Conservation (phyloP, 1,140 invertebrate genomes). For the Potamilus streckersoni region DNA sequence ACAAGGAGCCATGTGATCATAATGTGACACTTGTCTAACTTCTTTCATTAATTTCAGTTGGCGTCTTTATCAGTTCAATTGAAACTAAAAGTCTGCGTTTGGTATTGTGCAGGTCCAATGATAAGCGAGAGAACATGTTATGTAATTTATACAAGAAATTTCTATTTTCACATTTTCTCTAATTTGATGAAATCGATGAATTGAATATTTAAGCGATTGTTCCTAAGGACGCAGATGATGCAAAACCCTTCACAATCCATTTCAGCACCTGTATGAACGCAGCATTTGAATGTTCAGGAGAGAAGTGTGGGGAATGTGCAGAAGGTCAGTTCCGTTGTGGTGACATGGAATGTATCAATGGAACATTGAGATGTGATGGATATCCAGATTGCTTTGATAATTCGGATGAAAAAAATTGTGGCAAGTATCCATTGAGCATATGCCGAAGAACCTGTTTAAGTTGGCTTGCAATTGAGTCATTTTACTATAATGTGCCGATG, state of each 20-base stretch:
- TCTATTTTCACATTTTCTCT: not conserved
- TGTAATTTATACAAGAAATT: not conserved
- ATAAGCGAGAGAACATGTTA: too few species aligned
- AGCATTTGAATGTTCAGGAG: not conserved
- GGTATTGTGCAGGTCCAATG: too few species aligned
- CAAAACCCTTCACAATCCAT: not conserved
- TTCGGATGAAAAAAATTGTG: constrained; percentile 8
- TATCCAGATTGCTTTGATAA: constrained; percentile 5
- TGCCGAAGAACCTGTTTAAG: too few species aligned
- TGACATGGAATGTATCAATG: constrained; percentile 4
- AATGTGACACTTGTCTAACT: too few species aligned
- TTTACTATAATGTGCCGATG: too few species aligned
- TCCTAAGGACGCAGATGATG: not conserved
- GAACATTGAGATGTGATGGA: constrained; percentile 7
- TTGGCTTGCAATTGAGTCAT: too few species aligned
- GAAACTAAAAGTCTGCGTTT: too few species aligned
- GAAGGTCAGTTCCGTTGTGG: not conserved
- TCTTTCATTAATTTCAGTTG: too few species aligned
- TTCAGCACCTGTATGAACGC: not conserved
- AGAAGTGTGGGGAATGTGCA: not conserved
- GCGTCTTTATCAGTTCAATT: too few species aligned
- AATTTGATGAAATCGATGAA: too few species aligned
- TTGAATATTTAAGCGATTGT: not conserved
- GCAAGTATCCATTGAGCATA: not conserved
- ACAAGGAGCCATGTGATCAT: too few species aligned